A percentile compares a stretch with the other conserved stretches of the same genome.
Conservation (phyloP, 2,797 vertebrate species). For the Hypotaenidia philippensis region DNA sequence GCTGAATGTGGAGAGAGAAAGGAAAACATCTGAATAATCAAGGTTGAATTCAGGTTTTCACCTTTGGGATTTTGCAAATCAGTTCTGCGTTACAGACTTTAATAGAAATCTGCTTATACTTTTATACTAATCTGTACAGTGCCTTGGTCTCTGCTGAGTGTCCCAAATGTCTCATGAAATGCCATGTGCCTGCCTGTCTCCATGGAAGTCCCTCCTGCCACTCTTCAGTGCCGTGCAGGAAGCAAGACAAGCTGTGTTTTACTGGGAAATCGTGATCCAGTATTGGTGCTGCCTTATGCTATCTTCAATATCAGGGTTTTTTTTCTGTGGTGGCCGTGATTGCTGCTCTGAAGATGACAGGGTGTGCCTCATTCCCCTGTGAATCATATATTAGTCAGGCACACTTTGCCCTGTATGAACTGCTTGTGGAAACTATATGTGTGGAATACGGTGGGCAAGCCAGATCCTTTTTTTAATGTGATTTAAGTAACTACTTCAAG, state of each 20-base stretch:
- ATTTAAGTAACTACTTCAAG: background rate
- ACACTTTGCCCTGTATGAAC: background rate
- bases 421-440: background rate
- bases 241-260: background rate
- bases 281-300: background rate
- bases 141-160: background rate
- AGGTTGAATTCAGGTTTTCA: background rate
- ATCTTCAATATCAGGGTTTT: background rate
- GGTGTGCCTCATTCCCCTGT: conserved; percentile 27
- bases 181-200: background rate
- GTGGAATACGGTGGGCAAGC: background rate
- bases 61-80: background rate
- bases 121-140: background rate
- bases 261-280: background rate
- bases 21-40: background rate
- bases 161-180: background rate
- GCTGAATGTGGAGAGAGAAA: background rate
- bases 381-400: conserved; percentile 57
- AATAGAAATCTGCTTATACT: background rate
- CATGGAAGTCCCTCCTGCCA: background rate
- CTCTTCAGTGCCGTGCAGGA: background rate
- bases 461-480: background rate
- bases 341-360: background rate
- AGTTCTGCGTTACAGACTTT: background rate
- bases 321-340: background rate